Conservation (phyloP, 2,113 vertebrate species). For the Macquaria ambigua region DNA sequence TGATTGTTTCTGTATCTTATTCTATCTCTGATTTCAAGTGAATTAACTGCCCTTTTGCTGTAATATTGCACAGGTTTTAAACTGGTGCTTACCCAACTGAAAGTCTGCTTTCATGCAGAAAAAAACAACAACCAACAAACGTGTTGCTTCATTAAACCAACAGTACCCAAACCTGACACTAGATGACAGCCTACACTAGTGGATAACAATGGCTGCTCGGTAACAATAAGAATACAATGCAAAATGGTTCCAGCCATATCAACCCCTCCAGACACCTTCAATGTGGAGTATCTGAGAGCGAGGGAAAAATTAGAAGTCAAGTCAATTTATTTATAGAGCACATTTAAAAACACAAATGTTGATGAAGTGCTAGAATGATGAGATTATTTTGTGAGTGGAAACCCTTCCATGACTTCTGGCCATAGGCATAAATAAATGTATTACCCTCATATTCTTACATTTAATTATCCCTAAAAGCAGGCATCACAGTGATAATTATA, state of each 20-base stretch:
- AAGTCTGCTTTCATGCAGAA: neutral
- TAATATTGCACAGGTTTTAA: neutral
- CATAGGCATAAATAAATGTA: neutral
- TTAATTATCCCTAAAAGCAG: neutral
- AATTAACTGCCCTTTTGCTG: neutral
- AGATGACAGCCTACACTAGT: constrained; percentile 60
- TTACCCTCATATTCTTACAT: neutral
- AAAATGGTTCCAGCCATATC: constrained; percentile 75
- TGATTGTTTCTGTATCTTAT: neutral
- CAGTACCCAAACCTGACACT: constrained; percentile 60
- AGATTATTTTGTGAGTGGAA: neutral
- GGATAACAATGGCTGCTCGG: constrained; percentile 15
- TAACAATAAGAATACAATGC: constrained; percentile 67
- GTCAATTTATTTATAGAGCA: neutral
- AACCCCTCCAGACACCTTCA: constrained; percentile 30
- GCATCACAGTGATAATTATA: neutral
- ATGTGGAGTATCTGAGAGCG: neutral
- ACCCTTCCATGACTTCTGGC: neutral
- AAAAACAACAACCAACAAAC: neutral
- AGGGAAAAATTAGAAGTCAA: neutral
- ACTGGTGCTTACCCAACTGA: neutral
- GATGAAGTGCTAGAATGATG: neutral
- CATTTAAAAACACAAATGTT: neutral
- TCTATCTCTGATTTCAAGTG: neutral
- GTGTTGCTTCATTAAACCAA: neutral